These are phyloP conservation scores for Suricata suricatta DNA, from an alignment of 2,113 vertebrate species.

Conservation along the genomic window DNA sequence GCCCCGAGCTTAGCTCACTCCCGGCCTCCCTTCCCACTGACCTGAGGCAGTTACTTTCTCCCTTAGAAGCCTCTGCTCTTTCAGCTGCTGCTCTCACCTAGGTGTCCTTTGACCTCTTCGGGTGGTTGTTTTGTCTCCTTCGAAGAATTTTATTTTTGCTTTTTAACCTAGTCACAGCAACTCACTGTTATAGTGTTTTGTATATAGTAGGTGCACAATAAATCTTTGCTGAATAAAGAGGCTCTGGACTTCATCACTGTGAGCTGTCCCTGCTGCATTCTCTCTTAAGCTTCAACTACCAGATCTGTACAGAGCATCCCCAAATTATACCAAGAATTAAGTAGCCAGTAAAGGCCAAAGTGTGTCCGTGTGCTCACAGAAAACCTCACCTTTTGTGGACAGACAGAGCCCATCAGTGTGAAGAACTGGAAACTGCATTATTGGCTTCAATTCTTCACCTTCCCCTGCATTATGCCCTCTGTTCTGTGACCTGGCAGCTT, in stretches of 20 bases:
- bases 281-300: slow-evolving; percentile 6
- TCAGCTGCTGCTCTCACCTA: background rate
- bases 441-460: background rate
- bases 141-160: slow-evolving; percentile 21
- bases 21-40: background rate
- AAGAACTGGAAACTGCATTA: background rate
- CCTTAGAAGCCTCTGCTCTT: background rate
- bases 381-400: background rate
- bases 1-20: background rate
- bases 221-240: background rate
- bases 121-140: background rate
- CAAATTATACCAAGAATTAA: background rate
- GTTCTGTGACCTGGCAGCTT: background rate
- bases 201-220: background rate
- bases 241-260: background rate
- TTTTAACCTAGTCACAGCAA: background rate
- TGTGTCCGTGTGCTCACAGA: background rate
- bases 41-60: background rate
- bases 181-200: background rate
- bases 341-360: background rate
- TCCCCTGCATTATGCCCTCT: background rate
- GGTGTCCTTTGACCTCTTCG: background rate
- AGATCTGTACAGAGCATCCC: background rate
- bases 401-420: background rate
- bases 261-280: background rate